Evolutionary conservation across 2,113 vertebrate genomes (phyloP).

Genomic region (Caranx melampygus): DNA sequence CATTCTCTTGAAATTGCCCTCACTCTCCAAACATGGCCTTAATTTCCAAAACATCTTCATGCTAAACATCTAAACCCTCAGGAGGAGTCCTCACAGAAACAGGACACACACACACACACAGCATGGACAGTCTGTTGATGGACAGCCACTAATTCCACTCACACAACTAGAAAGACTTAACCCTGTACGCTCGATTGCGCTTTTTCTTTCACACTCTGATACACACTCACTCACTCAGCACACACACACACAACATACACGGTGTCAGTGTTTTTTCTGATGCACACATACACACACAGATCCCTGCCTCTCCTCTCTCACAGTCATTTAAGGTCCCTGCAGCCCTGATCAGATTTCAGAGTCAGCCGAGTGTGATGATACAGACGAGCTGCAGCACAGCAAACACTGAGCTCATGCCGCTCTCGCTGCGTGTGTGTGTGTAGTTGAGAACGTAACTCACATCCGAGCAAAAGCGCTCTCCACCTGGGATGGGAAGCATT

Average conservation of each 20-base stretch:
- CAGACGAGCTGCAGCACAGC: slow-evolving; percentile 32
- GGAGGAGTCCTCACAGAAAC: background rate
- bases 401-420: slow-evolving; percentile 8
- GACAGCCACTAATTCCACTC: too few species aligned
- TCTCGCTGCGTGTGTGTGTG: background rate
- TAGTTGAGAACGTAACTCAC: background rate
- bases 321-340: slow-evolving; percentile 58
- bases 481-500: slow-evolving; percentile 35
- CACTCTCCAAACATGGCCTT: background rate
- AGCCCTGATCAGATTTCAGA: slow-evolving; percentile 70
- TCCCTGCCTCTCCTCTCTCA: slow-evolving; percentile 26
- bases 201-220: too few species aligned
- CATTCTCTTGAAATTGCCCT: background rate
- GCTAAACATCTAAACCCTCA: background rate
- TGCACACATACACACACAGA: background rate
- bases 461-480: slow-evolving; percentile 22
- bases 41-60: background rate
- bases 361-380: slow-evolving; percentile 61
- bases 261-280: too few species aligned
- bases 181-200: too few species aligned
- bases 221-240: too few species aligned
- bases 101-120: background rate
- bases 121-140: too few species aligned
- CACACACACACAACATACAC: too few species aligned
- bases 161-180: too few species aligned